These are phyloP conservation scores for Drosophila mettleri DNA, from an alignment of 2,888 invertebrate genomes.

Conservation along the genomic window DNA sequence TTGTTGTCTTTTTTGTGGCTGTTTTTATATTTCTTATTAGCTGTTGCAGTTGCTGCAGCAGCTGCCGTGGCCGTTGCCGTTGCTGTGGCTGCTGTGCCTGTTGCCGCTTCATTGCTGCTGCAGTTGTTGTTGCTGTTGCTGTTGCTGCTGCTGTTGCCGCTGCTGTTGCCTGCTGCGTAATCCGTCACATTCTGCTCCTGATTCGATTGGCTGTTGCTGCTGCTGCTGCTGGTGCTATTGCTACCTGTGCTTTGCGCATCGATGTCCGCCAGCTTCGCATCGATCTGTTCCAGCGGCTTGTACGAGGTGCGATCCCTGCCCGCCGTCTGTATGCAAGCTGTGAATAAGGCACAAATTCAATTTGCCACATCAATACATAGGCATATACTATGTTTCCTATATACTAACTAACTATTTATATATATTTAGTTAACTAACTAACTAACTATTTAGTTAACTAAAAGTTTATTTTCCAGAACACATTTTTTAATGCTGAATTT, in stretches of 20 bases:
- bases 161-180: conserved; percentile 33
- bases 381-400: too few relatives aligned
- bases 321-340: conserved; percentile 90
- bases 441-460: too few relatives aligned
- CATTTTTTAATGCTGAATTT: too few relatives aligned
- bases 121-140: conserved; percentile 14
- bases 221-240: conserved; percentile 58
- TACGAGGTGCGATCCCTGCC: conserved; percentile 88
- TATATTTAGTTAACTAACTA: too few relatives aligned
- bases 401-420: too few relatives aligned
- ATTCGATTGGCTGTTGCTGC: conserved; percentile 42
- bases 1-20: conserved; percentile 66
- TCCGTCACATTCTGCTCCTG: conserved; percentile 54
- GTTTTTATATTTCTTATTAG: conserved; percentile 56
- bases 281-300: conserved; percentile 87
- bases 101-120: conserved; percentile 40
- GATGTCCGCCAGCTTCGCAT: conserved; percentile 83
- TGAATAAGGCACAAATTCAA: conserved; percentile 19
- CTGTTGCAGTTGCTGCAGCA: conserved; percentile 17
- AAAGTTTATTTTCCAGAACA: too few relatives aligned
- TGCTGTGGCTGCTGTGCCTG: conserved; percentile 18
- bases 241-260: conserved; percentile 81
- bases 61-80: conserved; percentile 21
- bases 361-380: too few relatives aligned
- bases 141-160: conserved; percentile 15